These are phyloP conservation scores for Gisinianus flammeolus DNA, from an alignment of 2,888 invertebrate species.

Conservation along the genomic window DNA sequence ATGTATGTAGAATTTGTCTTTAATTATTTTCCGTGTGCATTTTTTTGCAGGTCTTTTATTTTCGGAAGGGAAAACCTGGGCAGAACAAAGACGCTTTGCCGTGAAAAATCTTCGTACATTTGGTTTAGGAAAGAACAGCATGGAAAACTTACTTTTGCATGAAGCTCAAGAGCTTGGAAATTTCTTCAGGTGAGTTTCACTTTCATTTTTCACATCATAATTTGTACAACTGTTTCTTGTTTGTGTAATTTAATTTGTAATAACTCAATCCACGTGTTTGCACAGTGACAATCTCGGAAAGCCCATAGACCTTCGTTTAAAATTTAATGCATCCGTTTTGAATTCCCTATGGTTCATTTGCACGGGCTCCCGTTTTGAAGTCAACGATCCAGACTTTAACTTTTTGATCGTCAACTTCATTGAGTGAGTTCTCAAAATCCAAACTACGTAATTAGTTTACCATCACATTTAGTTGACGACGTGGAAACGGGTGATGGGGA, in stretches of 20 bases:
- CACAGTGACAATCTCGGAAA: constrained; percentile 53
- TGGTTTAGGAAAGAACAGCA: constrained; percentile 54
- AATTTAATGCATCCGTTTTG: constrained; percentile 56
- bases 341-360: constrained; percentile 57
- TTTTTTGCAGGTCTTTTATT: constrained; percentile 45
- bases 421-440: constrained; percentile 41
- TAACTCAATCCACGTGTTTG: background rate
- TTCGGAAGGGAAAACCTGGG: constrained; percentile 55
- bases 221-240: background rate
- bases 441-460: background rate
- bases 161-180: constrained; percentile 54
- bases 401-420: constrained; percentile 55
- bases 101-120: constrained; percentile 51
- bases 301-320: constrained; percentile 50
- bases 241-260: background rate
- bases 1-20: no score
- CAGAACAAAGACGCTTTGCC: constrained; percentile 55
- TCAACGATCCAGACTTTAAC: constrained; percentile 54
- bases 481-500: no score
- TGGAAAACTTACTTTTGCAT: constrained; percentile 51
- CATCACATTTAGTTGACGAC: no score
- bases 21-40: background rate
- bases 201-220: background rate
- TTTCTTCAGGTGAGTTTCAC: constrained; percentile 49
- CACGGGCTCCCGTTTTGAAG: constrained; percentile 54